Evolutionary conservation across 2,113 vertebrate species (phyloP).

Genomic region (Anguilla rostrata): DNA sequence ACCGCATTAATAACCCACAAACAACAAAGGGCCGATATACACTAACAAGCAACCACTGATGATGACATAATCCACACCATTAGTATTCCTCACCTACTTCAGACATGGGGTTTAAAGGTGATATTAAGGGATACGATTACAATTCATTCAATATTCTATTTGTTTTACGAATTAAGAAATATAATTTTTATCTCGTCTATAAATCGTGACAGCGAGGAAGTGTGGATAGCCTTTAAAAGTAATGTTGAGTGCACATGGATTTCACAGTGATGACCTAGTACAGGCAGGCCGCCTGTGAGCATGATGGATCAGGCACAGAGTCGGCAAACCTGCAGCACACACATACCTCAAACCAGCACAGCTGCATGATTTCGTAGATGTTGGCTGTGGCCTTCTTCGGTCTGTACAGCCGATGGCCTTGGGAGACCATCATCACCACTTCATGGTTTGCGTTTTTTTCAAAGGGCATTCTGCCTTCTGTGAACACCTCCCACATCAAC

Average conservation of each 20-base stretch:
- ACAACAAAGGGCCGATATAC: too few relatives aligned
- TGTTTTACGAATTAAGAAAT: background rate
- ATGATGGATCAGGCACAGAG: background rate
- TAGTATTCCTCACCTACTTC: background rate
- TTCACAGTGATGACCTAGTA: background rate
- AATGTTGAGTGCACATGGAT: too few relatives aligned
- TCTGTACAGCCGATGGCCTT: conserved; percentile 82
- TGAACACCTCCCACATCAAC: conserved; percentile 94
- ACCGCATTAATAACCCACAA: background rate
- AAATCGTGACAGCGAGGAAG: background rate
- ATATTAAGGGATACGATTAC: background rate
- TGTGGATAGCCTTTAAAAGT: background rate
- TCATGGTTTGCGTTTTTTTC: conserved; percentile 86
- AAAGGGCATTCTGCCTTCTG: conserved; percentile 89
- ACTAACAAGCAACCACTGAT: background rate
- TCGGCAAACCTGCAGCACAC: background rate
- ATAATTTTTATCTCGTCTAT: too few relatives aligned
- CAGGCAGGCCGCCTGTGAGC: too few relatives aligned
- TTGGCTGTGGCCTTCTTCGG: conserved; percentile 77
- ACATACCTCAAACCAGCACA: conserved; percentile 88
- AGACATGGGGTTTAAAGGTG: background rate
- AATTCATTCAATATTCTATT: background rate
- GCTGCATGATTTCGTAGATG: conserved; percentile 84
- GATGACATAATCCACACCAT: background rate
- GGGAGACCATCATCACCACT: conserved; percentile 86